Conservation (phyloP, 2,797 vertebrate genomes). For the Xyrichtys novacula region DNA sequence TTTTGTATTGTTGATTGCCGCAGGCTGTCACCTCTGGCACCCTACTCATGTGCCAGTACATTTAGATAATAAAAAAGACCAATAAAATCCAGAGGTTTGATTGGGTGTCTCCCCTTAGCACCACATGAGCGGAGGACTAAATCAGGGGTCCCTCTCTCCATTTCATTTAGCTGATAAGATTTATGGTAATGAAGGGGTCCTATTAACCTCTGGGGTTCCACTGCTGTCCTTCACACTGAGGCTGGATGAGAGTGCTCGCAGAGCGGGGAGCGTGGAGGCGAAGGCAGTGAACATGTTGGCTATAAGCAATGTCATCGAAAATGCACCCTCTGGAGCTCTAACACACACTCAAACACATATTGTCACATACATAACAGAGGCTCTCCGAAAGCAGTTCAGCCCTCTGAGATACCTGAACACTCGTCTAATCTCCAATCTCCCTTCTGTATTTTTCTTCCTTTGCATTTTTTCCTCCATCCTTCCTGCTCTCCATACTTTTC, state of each 20-base stretch:
- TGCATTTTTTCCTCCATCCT: constrained; percentile 75
- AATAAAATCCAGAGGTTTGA: constrained; percentile 85
- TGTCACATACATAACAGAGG: constrained; percentile 21
- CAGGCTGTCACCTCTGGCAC: constrained; percentile 75
- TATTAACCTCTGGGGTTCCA: constrained; percentile 81
- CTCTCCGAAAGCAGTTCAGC: constrained; percentile 53
- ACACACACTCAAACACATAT: constrained; percentile 1
- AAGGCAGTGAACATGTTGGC: constrained; percentile 48
- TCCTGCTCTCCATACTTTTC: constrained; percentile 71
- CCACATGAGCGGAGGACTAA: constrained; percentile 71
- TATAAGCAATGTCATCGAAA: constrained; percentile 56
- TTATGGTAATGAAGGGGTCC: constrained; percentile 85
- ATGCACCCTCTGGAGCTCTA: constrained; percentile 34
- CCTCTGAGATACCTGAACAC: constrained; percentile 68
- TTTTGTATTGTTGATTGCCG: constrained; percentile 77
- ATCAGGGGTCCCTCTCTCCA: constrained; percentile 79
- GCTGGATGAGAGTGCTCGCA: constrained; percentile 61
- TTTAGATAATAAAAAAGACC: constrained; percentile 85
- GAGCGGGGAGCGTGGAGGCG: constrained; percentile 36
- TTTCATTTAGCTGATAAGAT: constrained; percentile 87
- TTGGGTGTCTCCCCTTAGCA: constrained; percentile 79
- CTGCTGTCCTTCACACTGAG: constrained; percentile 76
- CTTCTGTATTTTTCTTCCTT: constrained; percentile 56
- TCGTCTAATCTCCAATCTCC: constrained; percentile 79
- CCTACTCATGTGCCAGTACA: constrained; percentile 77